A percentile compares a stretch with the other conserved stretches of the same genome.
These are phyloP conservation scores for Chondrilla cf. caribensis DNA, from an alignment of 37 sponge, comb jelly and placozoan genomes.

Conservation along the genomic window DNA sequence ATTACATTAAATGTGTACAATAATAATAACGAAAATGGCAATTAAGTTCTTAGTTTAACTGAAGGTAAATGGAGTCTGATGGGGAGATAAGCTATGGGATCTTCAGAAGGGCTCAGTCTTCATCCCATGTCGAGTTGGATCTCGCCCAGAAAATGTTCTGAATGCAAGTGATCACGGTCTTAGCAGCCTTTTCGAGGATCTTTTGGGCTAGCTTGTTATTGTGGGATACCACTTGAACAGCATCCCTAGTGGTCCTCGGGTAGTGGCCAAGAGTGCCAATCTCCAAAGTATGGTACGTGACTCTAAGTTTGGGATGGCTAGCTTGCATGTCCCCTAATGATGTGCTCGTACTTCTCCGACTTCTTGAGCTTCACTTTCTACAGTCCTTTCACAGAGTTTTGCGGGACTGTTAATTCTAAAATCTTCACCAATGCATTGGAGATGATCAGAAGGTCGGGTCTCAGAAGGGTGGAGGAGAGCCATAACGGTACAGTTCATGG, in stretches of 20 bases:
- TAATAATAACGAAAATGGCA: neutral
- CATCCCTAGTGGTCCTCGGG: neutral
- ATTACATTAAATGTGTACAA: neutral
- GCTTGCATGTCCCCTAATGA: slow-evolving; percentile 5
- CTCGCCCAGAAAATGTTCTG: slow-evolving; percentile 7
- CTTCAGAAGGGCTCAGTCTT: slow-evolving; percentile 3
- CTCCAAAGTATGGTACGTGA: slow-evolving; percentile 9
- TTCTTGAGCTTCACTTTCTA: neutral
- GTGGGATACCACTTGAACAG: neutral
- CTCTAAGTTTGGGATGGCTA: neutral
- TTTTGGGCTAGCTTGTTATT: neutral
- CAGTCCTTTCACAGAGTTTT: neutral
- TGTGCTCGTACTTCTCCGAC: neutral
- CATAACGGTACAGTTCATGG: neutral
- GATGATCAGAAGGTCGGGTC: neutral
- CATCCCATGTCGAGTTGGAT: neutral
- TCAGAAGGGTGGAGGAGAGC: neutral
- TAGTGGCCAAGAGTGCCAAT: neutral
- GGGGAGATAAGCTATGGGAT: neutral
- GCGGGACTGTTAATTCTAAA: neutral
- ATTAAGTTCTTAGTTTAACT: neutral
- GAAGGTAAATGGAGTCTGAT: neutral
- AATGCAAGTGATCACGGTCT: slow-evolving; percentile 1
- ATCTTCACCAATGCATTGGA: neutral
- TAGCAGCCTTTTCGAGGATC: neutral